Evolutionary conservation across 2,888 invertebrate species (phyloP), one percentile per base, ranked within the genome.

Genomic region (Trissolcus japonicus): DNA sequence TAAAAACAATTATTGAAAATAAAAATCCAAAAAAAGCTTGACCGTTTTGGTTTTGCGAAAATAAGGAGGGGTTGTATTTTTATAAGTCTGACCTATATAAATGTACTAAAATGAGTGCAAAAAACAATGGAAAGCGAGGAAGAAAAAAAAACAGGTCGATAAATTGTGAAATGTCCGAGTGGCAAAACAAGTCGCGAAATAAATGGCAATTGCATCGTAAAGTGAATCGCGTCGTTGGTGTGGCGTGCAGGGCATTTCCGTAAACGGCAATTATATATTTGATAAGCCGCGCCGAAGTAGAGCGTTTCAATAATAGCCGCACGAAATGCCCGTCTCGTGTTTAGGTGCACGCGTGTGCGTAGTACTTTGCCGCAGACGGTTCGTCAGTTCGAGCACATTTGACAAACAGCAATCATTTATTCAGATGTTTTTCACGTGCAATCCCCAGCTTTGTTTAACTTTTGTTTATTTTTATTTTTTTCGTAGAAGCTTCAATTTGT

Each of bases 391-490:
- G 82, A 83, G 86, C 11, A 86, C 86, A 86, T 88, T 88, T 85
- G 86, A 86, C 88, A 88, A 88, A 88, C 88, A 87, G 83, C 85
- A 83, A 88, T 88, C 84, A 89, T 88, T 89, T 89, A 88, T 89
- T 88, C 88, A 88, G 85, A 85, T 88, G 88, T 89, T 88, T 88
- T 89, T 85, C 83, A 83, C 81, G 80, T 79, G 74, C 80, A 65
- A 50, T 51, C 21, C 19, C 19, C 29, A 71, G 76, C 61, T 46
- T 62, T 43, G 66, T 65, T 50, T 13, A 41, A 53, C 56, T 43
- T 72, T 60, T 53, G 62, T 68, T 59, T n/a, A n/a, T 57, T 67
- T 69, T 2, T 19, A 19, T 19, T 19, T 61, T 53, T 80, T 80
- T 66, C 74, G 63, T 68, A 68, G 62, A 19, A 41, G 35, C 46